Evolutionary conservation across 1,140 invertebrate species (phyloP), one percentile per base, ranked within the genome.

Genomic region (Pentalonia nigronervosa): DNA sequence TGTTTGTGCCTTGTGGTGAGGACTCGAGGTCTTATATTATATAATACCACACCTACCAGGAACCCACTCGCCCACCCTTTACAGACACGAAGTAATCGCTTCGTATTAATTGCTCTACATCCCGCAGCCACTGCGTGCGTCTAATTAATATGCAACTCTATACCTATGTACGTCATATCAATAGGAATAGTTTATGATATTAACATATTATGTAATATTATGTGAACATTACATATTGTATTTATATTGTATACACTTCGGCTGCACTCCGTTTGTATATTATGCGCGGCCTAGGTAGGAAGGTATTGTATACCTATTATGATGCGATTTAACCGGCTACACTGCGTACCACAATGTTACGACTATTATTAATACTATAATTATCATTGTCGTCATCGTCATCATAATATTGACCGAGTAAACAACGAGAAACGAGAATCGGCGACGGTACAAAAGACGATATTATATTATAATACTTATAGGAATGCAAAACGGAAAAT

Each of bases 401-500:
- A 36, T 81, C 34, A 9, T 67, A 8, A 50, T 53, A 89, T 89
- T 53, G 50, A 36, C 34, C 23, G 34, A 89, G 87, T 25, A 89
- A 89, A 89, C 20, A 21, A 56, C 9, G 30, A 53, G 25, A 53
- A 56, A 56, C 21, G 3, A 36, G 41, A 36, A 23, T 56, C 9
- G 47, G 30, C 1, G 48, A n/a, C 14, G 47, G 20, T 20, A 53
- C n/a, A 56, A 41, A 53, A 89, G n/a, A 84, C 30, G 21, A 41
- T 50, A 41, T 41, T 41, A 41, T 41, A 41, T 4, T n/a, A n/a
- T n/a, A n/a, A 41, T 41, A 4, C 41, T 1, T 41, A 48, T 48
- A 47, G 86, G 48, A 89, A 89, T 53, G 48, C 9, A 25, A 89
- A 89, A 41, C 34, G 48, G 48, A 89, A 89, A 56, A 89, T 89